Evolutionary conservation across 2,113 vertebrate genomes (phyloP), one percentile per base, ranked within the genome.

Genomic region (Lophura nycthemera): DNA sequence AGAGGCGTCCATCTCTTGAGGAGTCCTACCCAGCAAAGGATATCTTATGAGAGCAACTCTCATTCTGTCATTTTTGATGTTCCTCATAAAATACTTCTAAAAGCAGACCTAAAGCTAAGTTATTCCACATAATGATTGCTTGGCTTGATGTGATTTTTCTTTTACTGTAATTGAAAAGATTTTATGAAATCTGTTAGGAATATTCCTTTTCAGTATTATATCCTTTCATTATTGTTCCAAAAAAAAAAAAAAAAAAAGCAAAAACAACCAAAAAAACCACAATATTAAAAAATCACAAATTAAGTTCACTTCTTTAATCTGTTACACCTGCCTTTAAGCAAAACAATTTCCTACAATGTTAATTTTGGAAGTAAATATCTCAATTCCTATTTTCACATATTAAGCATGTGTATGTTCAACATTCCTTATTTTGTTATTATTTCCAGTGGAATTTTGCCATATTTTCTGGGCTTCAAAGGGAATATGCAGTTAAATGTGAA

Each of bases 361-460:
- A 76, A 29, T 70, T 91, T 79, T 61, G 19, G 21, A 16, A 75
- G 7, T 61, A 38, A 60, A 18, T 69, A 38, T 59, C 61, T 76
- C 40, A 48, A 0, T 66, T 87, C 8, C 24, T 82, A 19, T 89
- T 89, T 75, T 79, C 61, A 73, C 45, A 21, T 72, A 83, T 40
- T 47, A 66, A 83, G 40, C 20, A 47, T 76, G 18, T 65, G 8
- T 88, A 7, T 67, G 21, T 78, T 88, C 34, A 86, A 48, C 13
- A 42, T 48, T 88, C 32, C 34, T 73, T 88, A 24, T 54, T 96
- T 83, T 21, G 1, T 66, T 93, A 54, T 74, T 86, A 61, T 65
- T 86, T 84, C 59, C 45, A 48, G 36, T 92, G 81, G 57, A 84
- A 90, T 90, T 93, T 89, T 92, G 48, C 43, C 43, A 56, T 78